phyloP scores from a whole-genome alignment of 2,113 vertebrate genomes.

The Lutjanus erythropterus region DNA sequence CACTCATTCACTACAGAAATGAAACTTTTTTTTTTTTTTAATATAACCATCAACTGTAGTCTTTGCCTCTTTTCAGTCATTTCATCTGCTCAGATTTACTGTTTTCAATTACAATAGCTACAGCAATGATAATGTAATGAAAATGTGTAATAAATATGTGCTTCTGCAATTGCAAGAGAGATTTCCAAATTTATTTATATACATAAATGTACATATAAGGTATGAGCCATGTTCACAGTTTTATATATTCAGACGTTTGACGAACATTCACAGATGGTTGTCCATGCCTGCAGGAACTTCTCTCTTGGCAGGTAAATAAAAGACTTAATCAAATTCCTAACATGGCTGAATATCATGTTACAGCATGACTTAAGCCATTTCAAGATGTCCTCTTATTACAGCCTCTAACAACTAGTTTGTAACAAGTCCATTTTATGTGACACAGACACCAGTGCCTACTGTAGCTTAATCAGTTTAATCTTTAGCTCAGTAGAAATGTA shows the following conservation, averaged over 20 bases:
- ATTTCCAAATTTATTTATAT: constrained; percentile 10
- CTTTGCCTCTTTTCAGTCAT: background rate
- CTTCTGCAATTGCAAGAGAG: background rate
- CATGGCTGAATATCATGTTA: background rate
- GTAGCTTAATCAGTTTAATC: background rate
- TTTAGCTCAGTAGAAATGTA: background rate
- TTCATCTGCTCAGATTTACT: background rate
- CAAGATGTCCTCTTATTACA: background rate
- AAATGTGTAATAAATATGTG: background rate
- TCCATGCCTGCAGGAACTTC: background rate
- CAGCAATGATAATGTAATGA: background rate
- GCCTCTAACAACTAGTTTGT: background rate
- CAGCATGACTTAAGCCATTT: background rate
- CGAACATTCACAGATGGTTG: constrained; percentile 26
- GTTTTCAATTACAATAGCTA: background rate
- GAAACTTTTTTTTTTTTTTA: background rate
- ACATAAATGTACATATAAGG: background rate
- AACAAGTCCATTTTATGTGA: background rate
- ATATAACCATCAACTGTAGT: background rate
- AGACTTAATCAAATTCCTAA: background rate
- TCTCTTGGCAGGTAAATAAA: constrained; percentile 20
- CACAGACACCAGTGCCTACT: background rate
- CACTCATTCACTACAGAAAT: background rate
- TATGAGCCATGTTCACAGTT: constrained; percentile 30
- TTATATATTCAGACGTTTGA: background rate